A percentile compares a stretch with the other conserved stretches of the same genome.
Conservation (phyloP, 1,140 invertebrate genomes). For the Brachionus calyciflorus region DNA sequence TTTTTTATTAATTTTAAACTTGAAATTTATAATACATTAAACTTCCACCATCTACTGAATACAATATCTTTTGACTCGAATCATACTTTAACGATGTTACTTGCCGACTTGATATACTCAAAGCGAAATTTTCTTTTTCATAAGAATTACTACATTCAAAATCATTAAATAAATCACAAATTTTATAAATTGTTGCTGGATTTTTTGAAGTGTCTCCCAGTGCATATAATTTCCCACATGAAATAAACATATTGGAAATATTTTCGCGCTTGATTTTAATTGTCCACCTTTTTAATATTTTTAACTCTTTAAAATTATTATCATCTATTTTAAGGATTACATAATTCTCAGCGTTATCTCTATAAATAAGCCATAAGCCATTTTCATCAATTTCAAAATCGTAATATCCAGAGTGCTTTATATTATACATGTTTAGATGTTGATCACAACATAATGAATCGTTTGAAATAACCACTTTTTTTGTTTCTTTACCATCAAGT, state of each 20-base stretch:
- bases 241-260: slow-evolving; percentile 28
- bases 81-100: slow-evolving; percentile 28
- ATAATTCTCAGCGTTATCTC: slow-evolving; percentile 51
- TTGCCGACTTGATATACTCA: slow-evolving; percentile 27
- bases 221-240: slow-evolving; percentile 29
- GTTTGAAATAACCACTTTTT: not conserved
- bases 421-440: not conserved
- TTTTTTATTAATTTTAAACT: not conserved
- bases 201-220: not conserved
- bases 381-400: slow-evolving; percentile 92
- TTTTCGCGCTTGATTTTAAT: not conserved
- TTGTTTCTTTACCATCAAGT: not conserved
- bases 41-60: slow-evolving; percentile 30
- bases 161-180: slow-evolving; percentile 2
- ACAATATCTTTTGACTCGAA: not conserved
- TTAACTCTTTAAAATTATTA: slow-evolving; percentile 8
- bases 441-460: not conserved
- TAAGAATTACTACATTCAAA: not conserved
- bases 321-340: slow-evolving; percentile 18
- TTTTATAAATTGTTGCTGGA: not conserved
- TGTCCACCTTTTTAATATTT: not conserved
- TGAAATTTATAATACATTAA: slow-evolving; percentile 24
- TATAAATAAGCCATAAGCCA: slow-evolving; percentile 65
- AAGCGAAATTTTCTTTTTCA: not conserved
- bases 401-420: slow-evolving; percentile 64